Conservation (phyloP, 2,797 vertebrate genomes). For the Australoheros facetus region DNA sequence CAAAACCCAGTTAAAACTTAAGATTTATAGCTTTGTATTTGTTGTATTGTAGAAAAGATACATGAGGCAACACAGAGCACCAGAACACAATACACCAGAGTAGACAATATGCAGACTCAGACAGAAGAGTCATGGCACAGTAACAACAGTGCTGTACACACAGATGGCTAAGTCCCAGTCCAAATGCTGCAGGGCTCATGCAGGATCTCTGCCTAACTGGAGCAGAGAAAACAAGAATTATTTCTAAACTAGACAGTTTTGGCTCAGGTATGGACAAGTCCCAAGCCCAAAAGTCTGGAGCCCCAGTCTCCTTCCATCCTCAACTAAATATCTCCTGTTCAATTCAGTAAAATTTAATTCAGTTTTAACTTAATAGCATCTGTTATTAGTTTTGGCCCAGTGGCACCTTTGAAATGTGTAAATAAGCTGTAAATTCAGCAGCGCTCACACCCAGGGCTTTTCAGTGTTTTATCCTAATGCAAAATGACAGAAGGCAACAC, state of each 20-base stretch:
- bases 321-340: conserved; percentile 29
- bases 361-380: conserved; percentile 1
- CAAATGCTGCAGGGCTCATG: conserved; percentile 68
- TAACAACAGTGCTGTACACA: conserved; percentile 51
- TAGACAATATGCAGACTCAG: conserved; percentile 33
- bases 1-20: background rate
- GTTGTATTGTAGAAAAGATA: conserved; percentile 16
- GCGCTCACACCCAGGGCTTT: too few species aligned
- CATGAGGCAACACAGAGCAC: conserved; percentile 3
- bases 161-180: conserved; percentile 69
- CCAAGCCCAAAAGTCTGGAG: conserved; percentile 21
- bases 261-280: conserved; percentile 22
- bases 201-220: conserved; percentile 56
- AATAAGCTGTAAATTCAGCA: background rate
- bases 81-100: conserved; percentile 23
- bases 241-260: conserved; percentile 60
- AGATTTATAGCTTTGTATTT: background rate
- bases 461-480: background rate
- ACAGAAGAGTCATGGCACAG: conserved; percentile 41
- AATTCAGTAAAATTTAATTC: conserved; percentile 8
- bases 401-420: background rate
- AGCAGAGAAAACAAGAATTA: conserved; percentile 51
- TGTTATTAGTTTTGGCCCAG: background rate
- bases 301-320: conserved; percentile 19
- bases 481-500: background rate